A percentile compares a stretch with the other conserved stretches of the same genome.
Evolutionary conservation across 2,113 vertebrate genomes (phyloP).

Genomic region (Lepisosteus oculatus): DNA sequence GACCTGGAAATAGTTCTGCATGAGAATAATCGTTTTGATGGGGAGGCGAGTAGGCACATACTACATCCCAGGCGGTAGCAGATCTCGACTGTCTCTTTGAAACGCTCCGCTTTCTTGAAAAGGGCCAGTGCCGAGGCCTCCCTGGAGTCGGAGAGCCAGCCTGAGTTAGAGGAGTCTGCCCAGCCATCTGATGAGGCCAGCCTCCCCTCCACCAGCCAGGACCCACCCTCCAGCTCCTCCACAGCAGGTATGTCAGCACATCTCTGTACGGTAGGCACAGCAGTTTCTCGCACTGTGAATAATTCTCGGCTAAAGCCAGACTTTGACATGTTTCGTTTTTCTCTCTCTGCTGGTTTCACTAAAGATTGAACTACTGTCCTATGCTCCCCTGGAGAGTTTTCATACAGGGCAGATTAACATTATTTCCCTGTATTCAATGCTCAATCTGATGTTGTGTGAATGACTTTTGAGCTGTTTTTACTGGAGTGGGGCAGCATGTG

Average conservation of each 20-base stretch:
- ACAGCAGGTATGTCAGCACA: too few species aligned
- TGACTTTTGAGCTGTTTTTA: too few species aligned
- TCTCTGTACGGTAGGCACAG: too few species aligned
- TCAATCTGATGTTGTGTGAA: too few species aligned
- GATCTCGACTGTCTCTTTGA: neutral
- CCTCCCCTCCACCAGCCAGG: conserved; percentile 89
- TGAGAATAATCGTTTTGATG: neutral
- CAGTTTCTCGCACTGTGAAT: too few species aligned
- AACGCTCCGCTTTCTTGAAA: conserved; percentile 17
- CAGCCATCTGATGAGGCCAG: conserved; percentile 80
- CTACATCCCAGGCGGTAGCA: too few species aligned
- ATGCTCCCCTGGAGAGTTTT: neutral
- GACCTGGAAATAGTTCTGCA: neutral
- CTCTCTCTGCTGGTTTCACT: neutral
- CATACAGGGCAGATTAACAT: neutral
- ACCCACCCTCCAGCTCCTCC: conserved; percentile 86
- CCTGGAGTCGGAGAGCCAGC: conserved; percentile 81
- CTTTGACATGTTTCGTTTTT: too few species aligned
- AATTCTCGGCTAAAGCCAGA: too few species aligned
- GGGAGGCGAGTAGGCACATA: neutral
- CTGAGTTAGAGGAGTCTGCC: conserved; percentile 74
- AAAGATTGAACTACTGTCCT: neutral
- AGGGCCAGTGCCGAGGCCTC: conserved; percentile 72
- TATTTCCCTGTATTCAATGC: neutral
- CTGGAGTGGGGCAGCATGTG: neutral